phyloP scores from a whole-genome alignment of 2,888 invertebrate genomes.

The Dicyrtomina minuta region DNA sequence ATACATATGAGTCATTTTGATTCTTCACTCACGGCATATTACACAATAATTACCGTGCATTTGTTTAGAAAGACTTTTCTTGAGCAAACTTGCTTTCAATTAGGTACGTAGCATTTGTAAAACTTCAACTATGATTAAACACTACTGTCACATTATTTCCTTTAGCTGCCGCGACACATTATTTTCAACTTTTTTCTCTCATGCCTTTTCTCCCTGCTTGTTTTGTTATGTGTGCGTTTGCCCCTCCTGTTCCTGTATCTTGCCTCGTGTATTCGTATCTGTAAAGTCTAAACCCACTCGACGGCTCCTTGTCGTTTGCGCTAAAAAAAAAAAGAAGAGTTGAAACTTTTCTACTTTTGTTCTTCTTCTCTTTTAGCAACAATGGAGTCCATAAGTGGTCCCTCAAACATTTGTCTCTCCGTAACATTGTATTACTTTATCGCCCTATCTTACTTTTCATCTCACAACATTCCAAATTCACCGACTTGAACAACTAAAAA shows the following conservation, averaged over 20 bases:
- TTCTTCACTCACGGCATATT: no score
- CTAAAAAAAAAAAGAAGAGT: neutral
- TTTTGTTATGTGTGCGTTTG: neutral
- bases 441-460: neutral
- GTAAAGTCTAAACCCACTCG: no score
- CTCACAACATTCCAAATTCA: slow-evolving; percentile 1
- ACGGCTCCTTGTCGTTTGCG: neutral
- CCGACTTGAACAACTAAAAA: neutral
- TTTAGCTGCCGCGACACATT: neutral
- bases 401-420: slow-evolving; percentile 18
- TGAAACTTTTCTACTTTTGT: neutral
- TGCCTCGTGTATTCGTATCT: neutral
- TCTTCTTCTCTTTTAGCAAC: slow-evolving; percentile 10
- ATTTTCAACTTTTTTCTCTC: slow-evolving; percentile 9
- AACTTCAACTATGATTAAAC: slow-evolving; percentile 16
- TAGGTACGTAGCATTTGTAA: neutral
- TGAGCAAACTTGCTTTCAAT: neutral
- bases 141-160: slow-evolving; percentile 3
- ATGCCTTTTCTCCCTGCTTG: neutral
- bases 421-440: slow-evolving; percentile 14
- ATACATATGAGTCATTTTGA: no score
- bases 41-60: neutral
- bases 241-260: neutral
- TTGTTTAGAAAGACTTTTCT: neutral
- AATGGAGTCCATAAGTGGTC: slow-evolving; percentile 26